Base-by-base conservation (phyloP, 35 echinoderm and acorn worm species). In the Lytechinus variegatus region DNA sequence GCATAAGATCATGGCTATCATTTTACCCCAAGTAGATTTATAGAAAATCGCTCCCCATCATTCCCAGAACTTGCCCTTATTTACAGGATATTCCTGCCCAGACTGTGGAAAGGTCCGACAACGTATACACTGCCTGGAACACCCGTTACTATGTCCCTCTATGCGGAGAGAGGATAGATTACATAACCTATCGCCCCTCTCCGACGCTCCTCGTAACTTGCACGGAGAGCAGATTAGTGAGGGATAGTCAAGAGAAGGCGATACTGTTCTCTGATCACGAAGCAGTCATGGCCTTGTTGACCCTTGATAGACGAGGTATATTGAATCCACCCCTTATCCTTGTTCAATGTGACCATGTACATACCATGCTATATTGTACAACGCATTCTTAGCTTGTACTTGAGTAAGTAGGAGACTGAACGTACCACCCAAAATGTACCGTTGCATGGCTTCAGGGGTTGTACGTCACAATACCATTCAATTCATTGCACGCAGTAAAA, bases 181-280 rank as follows among this genome's bases (percentile, higher is more conserved):
- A 90, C 88, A 90, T 90, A 90, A 54, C 52, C 10, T 90, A 90
- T 54, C 29, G 88, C 52, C 14, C 88, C 88, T 90, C 88, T 44
- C 29, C 10, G n/a, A 90, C 9, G 88, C 16, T 44, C 16, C 28
- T 9, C 13, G 88, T 90, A 9, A 54, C 52, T 16, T 90, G 88
- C 52, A 90, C 4, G 11, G 29, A 90, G 28, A 90, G 88, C 88
- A 90, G 88, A 52, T 90, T 28, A 51, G 29, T 44, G n/a, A 54
- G 88, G 29, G 27, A 54, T 90, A 9, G 10, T n/a, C 28, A 9
- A 52, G 88, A 54, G 28, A 54, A 90, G 10, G 52, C 10, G 88
- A 12, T 21, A 9, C 6, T 33, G 10, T 90, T 90, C 11, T 90
- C 88, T 90, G 88, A 90, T 21, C 88, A 90, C 27, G 88, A 90